phyloP scores from a whole-genome alignment of 2,888 invertebrate species.

The Octonoba sinensis region DNA sequence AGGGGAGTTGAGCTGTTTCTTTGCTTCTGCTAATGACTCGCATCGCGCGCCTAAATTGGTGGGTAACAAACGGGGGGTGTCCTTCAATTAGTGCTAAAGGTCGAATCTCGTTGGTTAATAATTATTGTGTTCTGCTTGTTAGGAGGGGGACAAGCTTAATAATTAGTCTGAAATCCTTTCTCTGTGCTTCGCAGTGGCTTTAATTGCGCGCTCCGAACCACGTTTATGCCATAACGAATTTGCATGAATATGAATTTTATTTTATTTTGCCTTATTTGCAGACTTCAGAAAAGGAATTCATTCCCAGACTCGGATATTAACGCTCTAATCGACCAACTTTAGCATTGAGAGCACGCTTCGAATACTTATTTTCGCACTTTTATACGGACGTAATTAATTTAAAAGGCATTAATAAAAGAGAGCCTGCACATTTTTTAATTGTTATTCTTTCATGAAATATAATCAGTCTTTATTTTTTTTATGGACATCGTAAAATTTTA shows the following conservation, averaged over 20 bases:
- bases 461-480: too few species aligned
- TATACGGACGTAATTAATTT: slow-evolving; percentile 24
- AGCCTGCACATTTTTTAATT: too few species aligned
- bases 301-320: slow-evolving; percentile 41
- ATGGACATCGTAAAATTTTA: too few species aligned
- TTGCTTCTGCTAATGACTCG: slow-evolving; percentile 53
- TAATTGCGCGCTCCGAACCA: slow-evolving; percentile 42
- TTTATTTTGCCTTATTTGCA: slow-evolving; percentile 17
- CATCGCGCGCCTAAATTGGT: slow-evolving; percentile 30
- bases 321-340: slow-evolving; percentile 41
- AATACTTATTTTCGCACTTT: slow-evolving; percentile 42
- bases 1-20: slow-evolving; percentile 54
- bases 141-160: slow-evolving; percentile 35
- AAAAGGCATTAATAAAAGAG: too few species aligned
- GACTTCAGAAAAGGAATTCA: slow-evolving; percentile 36
- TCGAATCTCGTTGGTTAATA: slow-evolving; percentile 56
- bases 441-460: too few species aligned
- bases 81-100: slow-evolving; percentile 59
- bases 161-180: slow-evolving; percentile 38
- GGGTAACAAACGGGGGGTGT: slow-evolving; percentile 49
- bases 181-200: slow-evolving; percentile 21
- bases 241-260: slow-evolving; percentile 57
- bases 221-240: slow-evolving; percentile 46
- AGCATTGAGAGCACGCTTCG: slow-evolving; percentile 35
- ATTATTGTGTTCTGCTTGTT: slow-evolving; percentile 59